phyloP scores from a whole-genome alignment of 2,113 vertebrate genomes.

The Perca fluviatilis region DNA sequence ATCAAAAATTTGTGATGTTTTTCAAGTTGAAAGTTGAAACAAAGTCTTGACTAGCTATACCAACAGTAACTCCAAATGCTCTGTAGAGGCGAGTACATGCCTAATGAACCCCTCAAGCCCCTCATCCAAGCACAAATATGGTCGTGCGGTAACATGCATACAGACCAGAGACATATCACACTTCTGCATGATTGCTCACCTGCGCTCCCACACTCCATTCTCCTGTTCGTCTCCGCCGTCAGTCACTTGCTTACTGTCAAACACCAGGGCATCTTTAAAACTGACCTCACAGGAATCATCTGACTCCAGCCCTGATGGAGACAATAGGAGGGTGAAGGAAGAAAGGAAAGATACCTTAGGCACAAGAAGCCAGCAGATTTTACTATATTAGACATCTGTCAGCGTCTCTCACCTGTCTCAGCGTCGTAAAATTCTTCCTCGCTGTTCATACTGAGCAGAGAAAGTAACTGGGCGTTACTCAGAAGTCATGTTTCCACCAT shows the following conservation, averaged over 20 bases:
- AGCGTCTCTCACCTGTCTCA: slow-evolving; percentile 88
- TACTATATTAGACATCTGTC: too few species aligned
- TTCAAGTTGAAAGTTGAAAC: too few species aligned
- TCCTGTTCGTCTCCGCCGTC: slow-evolving; percentile 85
- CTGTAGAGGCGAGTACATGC: background rate
- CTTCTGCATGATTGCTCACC: slow-evolving; percentile 72
- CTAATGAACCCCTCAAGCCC: background rate
- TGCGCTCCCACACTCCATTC: slow-evolving; percentile 91
- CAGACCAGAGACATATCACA: background rate
- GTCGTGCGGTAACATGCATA: slow-evolving; percentile 10
- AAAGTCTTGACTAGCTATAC: background rate
- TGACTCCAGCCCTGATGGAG: slow-evolving; percentile 91
- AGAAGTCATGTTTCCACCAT: slow-evolving; percentile 73
- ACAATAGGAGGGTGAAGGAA: background rate
- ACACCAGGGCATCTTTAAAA: slow-evolving; percentile 88
- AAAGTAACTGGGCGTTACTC: slow-evolving; percentile 68
- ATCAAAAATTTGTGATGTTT: background rate
- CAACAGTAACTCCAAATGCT: background rate
- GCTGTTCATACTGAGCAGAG: slow-evolving; percentile 90
- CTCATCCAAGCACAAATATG: background rate
- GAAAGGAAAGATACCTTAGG: background rate
- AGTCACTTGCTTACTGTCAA: slow-evolving; percentile 79
- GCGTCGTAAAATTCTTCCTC: slow-evolving; percentile 99
- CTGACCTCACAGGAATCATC: slow-evolving; percentile 94
- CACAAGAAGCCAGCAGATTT: background rate